phyloP scores from a whole-genome alignment of 2,888 invertebrate species.

The Noctuana brunneofusca region DNA sequence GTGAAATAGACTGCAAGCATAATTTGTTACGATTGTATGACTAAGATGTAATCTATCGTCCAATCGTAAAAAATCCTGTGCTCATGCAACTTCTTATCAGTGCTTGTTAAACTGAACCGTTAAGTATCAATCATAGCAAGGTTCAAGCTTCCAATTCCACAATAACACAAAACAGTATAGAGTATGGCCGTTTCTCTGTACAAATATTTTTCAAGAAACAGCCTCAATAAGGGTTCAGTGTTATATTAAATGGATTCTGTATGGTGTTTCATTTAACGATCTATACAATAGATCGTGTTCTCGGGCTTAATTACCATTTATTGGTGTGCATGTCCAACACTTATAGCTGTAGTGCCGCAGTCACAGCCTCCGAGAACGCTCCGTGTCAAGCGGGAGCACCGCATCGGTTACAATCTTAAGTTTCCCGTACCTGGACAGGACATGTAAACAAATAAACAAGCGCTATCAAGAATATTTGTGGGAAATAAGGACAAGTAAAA shows the following conservation, averaged over 20 bases:
- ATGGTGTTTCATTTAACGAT: constrained; percentile 26
- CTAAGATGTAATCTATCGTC: neutral
- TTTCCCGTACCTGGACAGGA: constrained; percentile 40
- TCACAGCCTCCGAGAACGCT: constrained; percentile 47
- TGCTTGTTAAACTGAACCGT: constrained; percentile 43
- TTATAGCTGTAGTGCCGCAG: constrained; percentile 47
- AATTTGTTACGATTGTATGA: neutral
- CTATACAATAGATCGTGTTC: constrained; percentile 38
- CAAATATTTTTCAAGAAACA: neutral
- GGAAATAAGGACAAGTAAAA: constrained; percentile 9
- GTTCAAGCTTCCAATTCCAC: constrained; percentile 14
- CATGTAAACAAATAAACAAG: constrained; percentile 44
- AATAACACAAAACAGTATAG: constrained; percentile 6
- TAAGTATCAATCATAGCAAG: constrained; percentile 37
- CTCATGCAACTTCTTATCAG: constrained; percentile 40
- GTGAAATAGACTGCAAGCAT: neutral
- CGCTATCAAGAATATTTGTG: constrained; percentile 2
- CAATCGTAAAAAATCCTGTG: constrained; percentile 17
- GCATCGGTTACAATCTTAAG: constrained; percentile 47
- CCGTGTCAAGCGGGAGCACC: constrained; percentile 39
- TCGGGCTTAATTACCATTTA: constrained; percentile 53
- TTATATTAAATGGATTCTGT: constrained; percentile 13
- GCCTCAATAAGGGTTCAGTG: neutral
- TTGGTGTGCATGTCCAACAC: constrained; percentile 55
- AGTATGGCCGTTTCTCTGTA: neutral